Evolutionary conservation across 2,888 invertebrate species (phyloP).

Genomic region (Nipponacmea schrenckii): DNA sequence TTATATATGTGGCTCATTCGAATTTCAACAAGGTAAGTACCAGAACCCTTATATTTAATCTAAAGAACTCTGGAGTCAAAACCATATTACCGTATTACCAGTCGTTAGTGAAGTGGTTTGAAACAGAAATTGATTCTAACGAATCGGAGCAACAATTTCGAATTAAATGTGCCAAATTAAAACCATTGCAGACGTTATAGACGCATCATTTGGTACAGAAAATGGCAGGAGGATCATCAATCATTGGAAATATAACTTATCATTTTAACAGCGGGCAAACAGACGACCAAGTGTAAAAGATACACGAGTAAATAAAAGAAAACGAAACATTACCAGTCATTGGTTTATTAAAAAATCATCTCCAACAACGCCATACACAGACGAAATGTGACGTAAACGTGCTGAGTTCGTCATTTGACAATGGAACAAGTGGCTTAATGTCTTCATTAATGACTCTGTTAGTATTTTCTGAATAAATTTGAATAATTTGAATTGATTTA

Average conservation of each 20-base stretch:
- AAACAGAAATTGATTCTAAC: too few species aligned
- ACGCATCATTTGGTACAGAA: neutral
- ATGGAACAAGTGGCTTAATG: neutral
- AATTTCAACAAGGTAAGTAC: too few species aligned
- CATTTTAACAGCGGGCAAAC: neutral
- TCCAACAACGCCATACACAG: neutral
- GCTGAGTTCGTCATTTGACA: neutral
- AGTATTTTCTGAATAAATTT: conserved; percentile 6
- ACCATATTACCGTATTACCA: too few species aligned
- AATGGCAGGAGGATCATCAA: neutral
- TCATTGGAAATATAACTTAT: neutral
- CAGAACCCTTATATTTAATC: too few species aligned
- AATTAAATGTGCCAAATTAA: too few species aligned
- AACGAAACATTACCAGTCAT: conserved; percentile 5
- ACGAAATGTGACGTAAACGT: conserved; percentile 4
- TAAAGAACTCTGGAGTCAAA: too few species aligned
- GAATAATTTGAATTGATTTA: conserved; percentile 4
- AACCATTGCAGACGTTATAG: too few species aligned
- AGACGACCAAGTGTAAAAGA: conserved; percentile 3
- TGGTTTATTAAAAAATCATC: conserved; percentile 7
- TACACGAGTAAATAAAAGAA: neutral
- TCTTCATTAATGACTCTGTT: neutral
- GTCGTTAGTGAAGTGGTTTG: too few species aligned
- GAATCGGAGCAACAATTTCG: too few species aligned
- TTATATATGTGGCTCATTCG: too few species aligned